Conservation (phyloP, 2,888 invertebrate genomes). For the Metopia argyrocephala region DNA sequence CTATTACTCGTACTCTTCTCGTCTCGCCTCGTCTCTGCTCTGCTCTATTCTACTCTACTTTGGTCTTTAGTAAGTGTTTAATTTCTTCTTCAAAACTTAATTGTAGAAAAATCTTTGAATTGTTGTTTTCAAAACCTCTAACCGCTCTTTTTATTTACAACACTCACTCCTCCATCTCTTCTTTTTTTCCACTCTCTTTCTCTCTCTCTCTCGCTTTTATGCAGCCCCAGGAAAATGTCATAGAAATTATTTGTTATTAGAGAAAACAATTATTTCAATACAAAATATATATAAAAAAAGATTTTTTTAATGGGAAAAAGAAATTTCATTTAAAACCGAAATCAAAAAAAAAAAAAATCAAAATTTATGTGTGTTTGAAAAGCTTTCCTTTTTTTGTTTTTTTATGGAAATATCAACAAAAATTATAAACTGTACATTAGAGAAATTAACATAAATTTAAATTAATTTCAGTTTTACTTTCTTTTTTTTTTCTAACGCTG, state of each 20-base stretch:
- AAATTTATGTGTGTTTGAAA: slow-evolving; percentile 57
- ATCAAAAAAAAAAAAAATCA: slow-evolving; percentile 24
- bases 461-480: slow-evolving; percentile 50
- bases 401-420: slow-evolving; percentile 37
- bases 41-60: no score
- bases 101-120: slow-evolving; percentile 60
- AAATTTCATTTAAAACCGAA: slow-evolving; percentile 7
- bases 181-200: not conserved
- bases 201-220: not conserved
- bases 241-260: slow-evolving; percentile 63
- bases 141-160: not conserved
- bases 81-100: slow-evolving; percentile 62
- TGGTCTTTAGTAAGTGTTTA: slow-evolving; percentile 62
- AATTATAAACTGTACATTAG: slow-evolving; percentile 60
- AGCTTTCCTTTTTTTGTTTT: slow-evolving; percentile 33
- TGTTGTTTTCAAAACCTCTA: slow-evolving; percentile 23
- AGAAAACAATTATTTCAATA: slow-evolving; percentile 54
- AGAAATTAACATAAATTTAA: slow-evolving; percentile 61
- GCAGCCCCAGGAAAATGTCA: slow-evolving; percentile 36
- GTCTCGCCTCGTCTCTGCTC: no score
- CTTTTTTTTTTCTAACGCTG: not conserved
- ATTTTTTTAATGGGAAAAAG: slow-evolving; percentile 2
- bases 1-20: no score
- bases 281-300: slow-evolving; percentile 8
- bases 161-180: not conserved